Evolutionary conservation across 2,797 vertebrate genomes (phyloP).

Genomic region (Melanotaenia boesemani): DNA sequence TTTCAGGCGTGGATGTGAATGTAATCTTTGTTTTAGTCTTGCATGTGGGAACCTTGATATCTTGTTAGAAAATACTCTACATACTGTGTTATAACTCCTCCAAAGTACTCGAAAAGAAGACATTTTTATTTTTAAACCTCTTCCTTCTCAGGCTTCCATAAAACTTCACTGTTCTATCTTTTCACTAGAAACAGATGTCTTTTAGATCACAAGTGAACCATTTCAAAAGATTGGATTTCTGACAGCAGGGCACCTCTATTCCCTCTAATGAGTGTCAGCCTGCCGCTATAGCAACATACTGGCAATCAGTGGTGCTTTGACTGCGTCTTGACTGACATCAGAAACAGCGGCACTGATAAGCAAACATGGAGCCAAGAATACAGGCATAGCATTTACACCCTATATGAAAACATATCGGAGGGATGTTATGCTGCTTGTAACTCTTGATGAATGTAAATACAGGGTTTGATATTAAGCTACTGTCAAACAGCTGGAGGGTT

Average conservation of each 20-base stretch:
- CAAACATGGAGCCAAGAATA: conserved; percentile 55
- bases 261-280: conserved; percentile 60
- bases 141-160: conserved; percentile 5
- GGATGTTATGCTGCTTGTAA: conserved; percentile 18
- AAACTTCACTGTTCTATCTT: conserved; percentile 35
- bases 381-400: conserved; percentile 23
- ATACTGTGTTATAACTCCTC: conserved; percentile 17
- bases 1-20: background rate
- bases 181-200: conserved; percentile 60
- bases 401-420: conserved; percentile 12
- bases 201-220: conserved; percentile 33
- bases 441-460: conserved; percentile 45
- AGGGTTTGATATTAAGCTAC: conserved; percentile 4
- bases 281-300: conserved; percentile 56
- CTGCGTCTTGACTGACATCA: conserved; percentile 54
- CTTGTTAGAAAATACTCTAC: conserved; percentile 12
- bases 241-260: conserved; percentile 57
- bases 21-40: background rate
- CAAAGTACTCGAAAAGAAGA: conserved; percentile 20
- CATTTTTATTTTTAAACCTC: conserved; percentile 1
- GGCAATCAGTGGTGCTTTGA: conserved; percentile 61
- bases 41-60: background rate
- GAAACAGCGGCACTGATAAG: conserved; percentile 67
- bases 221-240: conserved; percentile 55
- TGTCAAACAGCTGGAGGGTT: conserved; percentile 27